Base-by-base conservation (phyloP, 2,797 vertebrate species). In the Diceros bicornis region DNA sequence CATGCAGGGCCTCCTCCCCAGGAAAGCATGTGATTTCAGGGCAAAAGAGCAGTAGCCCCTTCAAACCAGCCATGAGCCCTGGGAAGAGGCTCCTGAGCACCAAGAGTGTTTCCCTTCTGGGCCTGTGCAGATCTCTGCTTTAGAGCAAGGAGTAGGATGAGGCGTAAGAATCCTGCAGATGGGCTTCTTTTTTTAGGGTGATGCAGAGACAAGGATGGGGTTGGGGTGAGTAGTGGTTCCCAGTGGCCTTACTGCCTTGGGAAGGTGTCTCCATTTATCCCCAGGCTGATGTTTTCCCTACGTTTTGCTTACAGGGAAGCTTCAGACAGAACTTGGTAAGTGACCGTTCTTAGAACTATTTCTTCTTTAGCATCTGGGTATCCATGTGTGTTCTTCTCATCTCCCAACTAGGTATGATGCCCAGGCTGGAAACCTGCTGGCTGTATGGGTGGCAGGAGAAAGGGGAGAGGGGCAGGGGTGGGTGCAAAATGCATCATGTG, bases 291-390 rank as follows among this genome's bases (percentile, higher is more conserved):
- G n/a, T 34, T 87, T 69, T 68, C 72, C 92, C 52, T 44, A 12
- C 68, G 27, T 90, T 96, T 47, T 95, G 37, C 47, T 96, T 98
- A 21, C 78, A 98, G 98, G 89, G 61, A 97, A 93, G 34, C 94
- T 98, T 92, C 97, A 97, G 89, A 71, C 20, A 7, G 97, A 98
- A 61, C 94, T 98, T 34, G 96, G 97, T 98, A 96, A 98, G 98
- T 97, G 83, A 55, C 1, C 3, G 27, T 32, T 83, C 27, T 93
- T 52, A 34, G 25, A 79, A 69, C 16, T 66, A 1, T 77, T 32
- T 77, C 62, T 89, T 59, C 29, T 75, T 71, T 66, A 75, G 71
- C 52, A 29, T 50, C 34, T 84, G 57, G 29, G 47, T 92, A 55
- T 47, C 62, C 14, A 3, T 29, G 11, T 79, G 34, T 69, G 25